A percentile compares a stretch with the other conserved stretches of the same genome.
These are phyloP conservation scores for Pocillopora verrucosa DNA, from an alignment of 64 coral and sea anemone genomes.

Conservation along the genomic window DNA sequence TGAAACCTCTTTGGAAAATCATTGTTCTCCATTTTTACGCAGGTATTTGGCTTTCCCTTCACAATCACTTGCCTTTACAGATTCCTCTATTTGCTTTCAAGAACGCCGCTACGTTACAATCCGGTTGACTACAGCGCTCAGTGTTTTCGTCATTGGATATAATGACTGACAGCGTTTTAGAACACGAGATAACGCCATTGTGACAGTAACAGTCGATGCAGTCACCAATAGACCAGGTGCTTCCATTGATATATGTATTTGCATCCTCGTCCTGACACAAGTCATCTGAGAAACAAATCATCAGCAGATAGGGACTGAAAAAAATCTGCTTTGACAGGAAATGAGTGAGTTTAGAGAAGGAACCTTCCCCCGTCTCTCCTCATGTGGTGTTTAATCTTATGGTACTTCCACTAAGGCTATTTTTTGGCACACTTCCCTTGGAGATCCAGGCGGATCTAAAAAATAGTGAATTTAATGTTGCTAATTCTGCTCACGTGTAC, in stretches of 20 bases:
- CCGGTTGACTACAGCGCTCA: conserved; percentile 30
- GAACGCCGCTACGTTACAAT: conserved; percentile 33
- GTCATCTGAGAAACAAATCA: conserved; percentile 7
- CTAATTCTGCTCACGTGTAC: not conserved
- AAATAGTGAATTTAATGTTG: not conserved
- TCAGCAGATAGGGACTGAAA: not conserved
- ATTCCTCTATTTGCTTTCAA: not conserved
- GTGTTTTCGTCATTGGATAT: not conserved
- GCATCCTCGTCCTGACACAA: conserved; percentile 15
- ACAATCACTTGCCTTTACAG: conserved; percentile 37
- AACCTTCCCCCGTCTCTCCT: too few species aligned
- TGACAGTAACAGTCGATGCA: conserved; percentile 31
- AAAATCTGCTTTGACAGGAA: too few species aligned
- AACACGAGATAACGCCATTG: conserved; percentile 23
- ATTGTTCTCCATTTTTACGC: too few species aligned
- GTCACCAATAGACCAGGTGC: conserved; percentile 20
- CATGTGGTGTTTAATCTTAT: too few species aligned
- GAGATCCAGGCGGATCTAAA: too few species aligned
- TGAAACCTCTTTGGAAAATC: too few species aligned
- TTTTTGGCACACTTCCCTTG: too few species aligned
- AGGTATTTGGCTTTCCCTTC: not conserved
- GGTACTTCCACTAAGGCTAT: too few species aligned
- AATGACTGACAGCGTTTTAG: not conserved
- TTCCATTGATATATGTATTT: conserved; percentile 30
- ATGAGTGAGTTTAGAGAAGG: too few species aligned